A percentile compares a stretch with the other conserved stretches of the same genome.
phyloP scores from a whole-genome alignment of 2,113 vertebrate species.

The Aleadryas rufinucha region DNA sequence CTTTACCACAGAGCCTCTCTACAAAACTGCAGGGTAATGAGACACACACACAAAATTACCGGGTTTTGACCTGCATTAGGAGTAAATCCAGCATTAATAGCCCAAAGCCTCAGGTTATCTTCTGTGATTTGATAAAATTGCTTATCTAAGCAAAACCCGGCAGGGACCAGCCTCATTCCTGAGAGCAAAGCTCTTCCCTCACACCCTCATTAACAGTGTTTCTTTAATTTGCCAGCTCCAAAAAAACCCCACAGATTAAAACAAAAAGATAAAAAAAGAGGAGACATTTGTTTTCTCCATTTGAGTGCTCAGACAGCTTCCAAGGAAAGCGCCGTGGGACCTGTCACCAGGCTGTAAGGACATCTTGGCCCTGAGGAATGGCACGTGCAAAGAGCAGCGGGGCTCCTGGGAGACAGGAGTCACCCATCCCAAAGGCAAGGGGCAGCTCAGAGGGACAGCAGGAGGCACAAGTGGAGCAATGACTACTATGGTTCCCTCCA shows the following conservation, averaged over 20 bases:
- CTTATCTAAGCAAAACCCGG: not conserved
- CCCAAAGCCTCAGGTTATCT: not conserved
- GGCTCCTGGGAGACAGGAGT: not conserved
- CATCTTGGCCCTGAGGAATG: not conserved
- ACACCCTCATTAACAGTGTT: not conserved
- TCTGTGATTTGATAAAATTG: not conserved
- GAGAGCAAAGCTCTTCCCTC: not conserved
- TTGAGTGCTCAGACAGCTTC: not conserved
- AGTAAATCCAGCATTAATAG: not conserved
- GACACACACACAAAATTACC: not conserved
- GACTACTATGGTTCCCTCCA: rapidly evolving
- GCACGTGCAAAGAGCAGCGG: not conserved
- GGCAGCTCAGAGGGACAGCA: not conserved
- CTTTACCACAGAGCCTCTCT: not conserved
- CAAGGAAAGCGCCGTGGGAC: rapidly evolving
- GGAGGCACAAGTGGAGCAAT: rapidly evolving
- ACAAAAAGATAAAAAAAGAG: not conserved
- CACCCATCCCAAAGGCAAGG: not conserved
- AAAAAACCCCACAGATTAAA: not conserved
- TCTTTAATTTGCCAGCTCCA: not conserved
- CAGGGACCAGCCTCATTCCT: not conserved
- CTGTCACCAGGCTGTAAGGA: not conserved
- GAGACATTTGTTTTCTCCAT: not conserved
- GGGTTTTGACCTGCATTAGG: not conserved
- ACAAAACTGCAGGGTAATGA: not conserved